Base-by-base conservation (phyloP, 1,140 invertebrate genomes). In the Popillia japonica region DNA sequence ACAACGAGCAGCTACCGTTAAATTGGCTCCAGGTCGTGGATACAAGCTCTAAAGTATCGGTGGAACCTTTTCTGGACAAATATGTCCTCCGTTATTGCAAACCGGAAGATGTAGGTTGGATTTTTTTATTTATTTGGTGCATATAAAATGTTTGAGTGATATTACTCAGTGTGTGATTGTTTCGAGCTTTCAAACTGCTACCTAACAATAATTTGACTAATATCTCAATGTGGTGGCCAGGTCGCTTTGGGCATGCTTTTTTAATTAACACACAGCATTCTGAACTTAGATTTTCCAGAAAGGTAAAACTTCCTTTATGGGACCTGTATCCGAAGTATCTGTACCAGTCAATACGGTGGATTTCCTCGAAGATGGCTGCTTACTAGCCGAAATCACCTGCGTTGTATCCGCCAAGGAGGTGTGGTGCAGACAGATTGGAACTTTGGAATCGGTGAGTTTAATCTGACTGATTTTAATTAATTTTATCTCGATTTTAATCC, bases 1-100 rank as follows among this genome's bases (percentile, higher is more conserved):
- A 82, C 72, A 77, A 82, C 9, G 86, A 87, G 55, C 77, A 80
- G 59, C 77, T 87, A 9, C 84, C 86, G 0, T 11, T 80, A 6
- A 83, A 87, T 79, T 87, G 85, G 85, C 48, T 86, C 10, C 79
- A 83, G 79, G 78, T 85, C 4, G 78, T 87, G 6, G 85, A 85
- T 75, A 80, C 48, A 8, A 82, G 81, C 77, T 79, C 81, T 3
- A 79, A 23, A 10, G 78, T 83, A 27, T 61, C 75, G 0, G 78
- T 81, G 3, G 75, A 79, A 59, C 59, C 75, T n/a, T 72, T 78
- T 48, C n/a, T 76, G 17, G 78, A 83, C 41, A 22, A 41, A 44
- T 77, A 48, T 34, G 76, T 80, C 2, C 40, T 79, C 9, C 20
- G 55, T 17, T 79, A 83, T 77, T 86, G 84, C 75, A 79, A 80